phyloP scores from a whole-genome alignment of 92 coral and sea anemone species.

The Epizoanthus scotinus region DNA sequence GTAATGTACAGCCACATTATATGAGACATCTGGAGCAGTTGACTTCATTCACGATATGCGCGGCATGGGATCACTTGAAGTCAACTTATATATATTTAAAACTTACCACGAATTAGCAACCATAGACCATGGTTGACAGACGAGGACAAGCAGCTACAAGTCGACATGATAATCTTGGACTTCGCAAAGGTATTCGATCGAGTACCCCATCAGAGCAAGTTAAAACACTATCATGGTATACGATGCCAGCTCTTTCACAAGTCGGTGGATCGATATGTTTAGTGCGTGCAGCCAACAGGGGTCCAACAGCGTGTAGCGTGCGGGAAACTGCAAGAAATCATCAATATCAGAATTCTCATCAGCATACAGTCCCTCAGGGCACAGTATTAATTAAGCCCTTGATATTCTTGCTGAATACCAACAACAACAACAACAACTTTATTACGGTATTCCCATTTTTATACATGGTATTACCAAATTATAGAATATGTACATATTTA shows the following conservation, averaged over 20 bases:
- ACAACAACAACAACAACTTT: no score
- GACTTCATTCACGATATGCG: background rate
- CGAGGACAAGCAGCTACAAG: background rate
- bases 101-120: background rate
- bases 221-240: background rate
- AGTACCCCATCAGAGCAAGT: background rate
- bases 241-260: background rate
- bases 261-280: background rate
- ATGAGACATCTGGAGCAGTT: background rate
- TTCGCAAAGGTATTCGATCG: background rate
- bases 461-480: no score
- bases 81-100: background rate
- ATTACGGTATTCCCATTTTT: no score
- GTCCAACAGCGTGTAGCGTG: no score
- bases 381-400: no score
- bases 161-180: background rate
- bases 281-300: no score
- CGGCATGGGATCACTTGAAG: background rate
- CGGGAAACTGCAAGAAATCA: no score
- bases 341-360: no score
- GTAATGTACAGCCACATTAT: background rate
- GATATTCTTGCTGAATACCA: background rate
- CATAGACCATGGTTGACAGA: background rate
- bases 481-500: no score
- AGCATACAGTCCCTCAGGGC: no score